Conservation (phyloP, 2,888 invertebrate species). For the Pasiphila rectangulata region DNA sequence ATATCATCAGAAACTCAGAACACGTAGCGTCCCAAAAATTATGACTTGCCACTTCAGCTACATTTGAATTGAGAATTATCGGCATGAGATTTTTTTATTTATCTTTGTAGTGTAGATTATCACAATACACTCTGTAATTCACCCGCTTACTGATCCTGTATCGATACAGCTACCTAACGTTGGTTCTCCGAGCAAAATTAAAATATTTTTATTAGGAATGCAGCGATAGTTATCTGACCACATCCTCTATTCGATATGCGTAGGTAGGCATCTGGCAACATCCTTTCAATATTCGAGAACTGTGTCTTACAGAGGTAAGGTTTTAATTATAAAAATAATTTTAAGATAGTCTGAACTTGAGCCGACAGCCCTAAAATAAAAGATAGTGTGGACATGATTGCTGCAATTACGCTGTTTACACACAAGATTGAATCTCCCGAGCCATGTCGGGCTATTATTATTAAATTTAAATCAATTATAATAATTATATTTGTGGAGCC, state of each 20-base stretch:
- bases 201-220: conserved; percentile 16
- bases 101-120: no score
- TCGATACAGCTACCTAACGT: not conserved
- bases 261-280: not conserved
- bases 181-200: not conserved
- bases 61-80: no score
- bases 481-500: conserved; percentile 66
- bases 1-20: no score
- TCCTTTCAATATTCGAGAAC: not conserved
- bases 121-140: no score
- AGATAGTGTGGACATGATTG: conserved; percentile 31
- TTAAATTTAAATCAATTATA: conserved; percentile 77
- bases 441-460: conserved; percentile 65
- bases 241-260: conserved; percentile 12
- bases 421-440: conserved; percentile 45
- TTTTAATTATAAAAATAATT: not conserved
- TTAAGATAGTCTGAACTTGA: no score
- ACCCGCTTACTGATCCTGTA: not conserved
- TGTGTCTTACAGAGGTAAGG: conserved; percentile 5
- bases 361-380: conserved; percentile 18
- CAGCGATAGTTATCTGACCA: conserved; percentile 22
- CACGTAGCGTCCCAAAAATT: no score
- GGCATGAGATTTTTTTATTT: no score
- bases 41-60: no score
- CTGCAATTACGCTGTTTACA: conserved; percentile 64